These are phyloP conservation scores for Lates calcarifer DNA, from an alignment of 2,113 vertebrate genomes.

Conservation along the genomic window DNA sequence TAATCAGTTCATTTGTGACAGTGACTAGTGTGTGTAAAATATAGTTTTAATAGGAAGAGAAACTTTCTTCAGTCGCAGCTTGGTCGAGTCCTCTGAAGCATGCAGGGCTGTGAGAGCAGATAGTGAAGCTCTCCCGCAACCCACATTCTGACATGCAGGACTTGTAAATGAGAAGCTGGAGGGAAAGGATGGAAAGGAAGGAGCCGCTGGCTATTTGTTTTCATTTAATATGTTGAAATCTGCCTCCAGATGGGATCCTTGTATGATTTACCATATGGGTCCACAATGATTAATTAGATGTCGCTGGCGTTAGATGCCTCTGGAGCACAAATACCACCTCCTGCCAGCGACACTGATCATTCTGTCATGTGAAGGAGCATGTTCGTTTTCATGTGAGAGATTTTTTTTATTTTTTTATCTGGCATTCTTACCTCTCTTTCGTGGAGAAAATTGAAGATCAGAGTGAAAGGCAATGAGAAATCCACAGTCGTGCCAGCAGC, in stretches of 20 bases:
- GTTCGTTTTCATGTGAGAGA: neutral
- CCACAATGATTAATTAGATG: constrained; percentile 61
- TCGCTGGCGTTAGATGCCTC: constrained; percentile 32
- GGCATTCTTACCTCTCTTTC: neutral
- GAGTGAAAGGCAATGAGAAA: neutral
- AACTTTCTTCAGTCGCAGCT: constrained; percentile 32
- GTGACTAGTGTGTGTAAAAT: neutral
- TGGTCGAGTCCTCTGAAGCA: constrained; percentile 17
- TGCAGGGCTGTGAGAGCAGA: constrained; percentile 12
- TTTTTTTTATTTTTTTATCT: neutral
- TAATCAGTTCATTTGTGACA: neutral
- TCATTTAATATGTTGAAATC: constrained; percentile 53
- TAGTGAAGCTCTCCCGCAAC: constrained; percentile 16
- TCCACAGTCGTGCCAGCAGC: neutral
- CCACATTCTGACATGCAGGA: constrained; percentile 18
- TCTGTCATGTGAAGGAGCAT: constrained; percentile 7
- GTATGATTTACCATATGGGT: constrained; percentile 66
- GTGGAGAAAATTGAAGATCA: neutral
- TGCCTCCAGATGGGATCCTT: constrained; percentile 68
- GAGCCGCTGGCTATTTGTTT: constrained; percentile 62
- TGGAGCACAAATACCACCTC: constrained; percentile 29
- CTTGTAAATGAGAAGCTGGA: constrained; percentile 41
- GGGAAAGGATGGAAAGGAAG: constrained; percentile 22
- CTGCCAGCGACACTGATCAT: constrained; percentile 30
- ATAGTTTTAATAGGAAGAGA: neutral